phyloP scores from a whole-genome alignment of 2,888 invertebrate species.

The Trachelus tabidus region DNA sequence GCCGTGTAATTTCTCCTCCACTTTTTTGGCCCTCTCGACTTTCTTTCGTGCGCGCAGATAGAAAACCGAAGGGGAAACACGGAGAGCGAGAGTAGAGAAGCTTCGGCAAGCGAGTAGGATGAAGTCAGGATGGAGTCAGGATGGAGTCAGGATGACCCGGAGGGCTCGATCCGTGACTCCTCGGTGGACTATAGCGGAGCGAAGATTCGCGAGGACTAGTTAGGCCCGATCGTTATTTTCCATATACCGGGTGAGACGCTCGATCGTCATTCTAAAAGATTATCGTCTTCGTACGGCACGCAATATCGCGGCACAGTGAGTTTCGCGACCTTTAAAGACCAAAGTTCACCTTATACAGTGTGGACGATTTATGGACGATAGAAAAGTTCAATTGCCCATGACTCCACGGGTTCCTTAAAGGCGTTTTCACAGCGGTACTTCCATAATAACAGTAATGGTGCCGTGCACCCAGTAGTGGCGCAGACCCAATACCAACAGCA shows the following conservation, averaged over 20 bases:
- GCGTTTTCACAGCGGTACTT: neutral
- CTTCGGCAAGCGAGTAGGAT: neutral
- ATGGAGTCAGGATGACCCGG: neutral
- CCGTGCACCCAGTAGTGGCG: neutral
- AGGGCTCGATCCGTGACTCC: neutral
- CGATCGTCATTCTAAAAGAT: neutral
- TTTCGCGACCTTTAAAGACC: slow-evolving; percentile 61
- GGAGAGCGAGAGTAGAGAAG: neutral
- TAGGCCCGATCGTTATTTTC: neutral
- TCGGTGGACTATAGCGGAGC: neutral
- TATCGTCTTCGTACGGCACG: neutral
- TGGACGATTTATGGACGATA: slow-evolving; percentile 52
- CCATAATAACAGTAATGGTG: neutral
- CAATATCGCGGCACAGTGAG: slow-evolving; percentile 27
- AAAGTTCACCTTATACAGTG: slow-evolving; percentile 62
- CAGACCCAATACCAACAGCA: neutral
- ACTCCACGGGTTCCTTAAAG: slow-evolving; percentile 17
- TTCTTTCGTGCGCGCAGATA: neutral
- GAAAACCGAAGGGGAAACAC: neutral
- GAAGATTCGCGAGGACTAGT: neutral
- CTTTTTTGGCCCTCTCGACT: neutral
- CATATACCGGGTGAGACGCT: neutral
- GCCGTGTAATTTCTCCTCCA: neutral
- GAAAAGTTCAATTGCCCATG: slow-evolving; percentile 56
- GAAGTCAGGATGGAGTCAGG: no score